Percentiles rank a stretch among this genome's conserved stretches.
Evolutionary conservation across 2,113 vertebrate genomes (phyloP).

Genomic region (Quiscalus mexicanus): DNA sequence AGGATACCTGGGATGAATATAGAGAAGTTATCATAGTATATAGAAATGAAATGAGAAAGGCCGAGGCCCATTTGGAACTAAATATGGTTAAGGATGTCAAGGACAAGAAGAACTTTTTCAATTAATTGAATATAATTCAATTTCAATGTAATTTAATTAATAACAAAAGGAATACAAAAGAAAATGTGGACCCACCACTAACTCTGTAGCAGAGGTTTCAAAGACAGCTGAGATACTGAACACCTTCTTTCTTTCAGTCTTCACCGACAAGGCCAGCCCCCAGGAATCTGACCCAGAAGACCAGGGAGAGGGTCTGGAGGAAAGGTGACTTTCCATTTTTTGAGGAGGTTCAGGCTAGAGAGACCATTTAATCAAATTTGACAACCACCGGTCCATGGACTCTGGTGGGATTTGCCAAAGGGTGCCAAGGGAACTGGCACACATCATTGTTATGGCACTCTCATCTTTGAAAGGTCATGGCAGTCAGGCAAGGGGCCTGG

Average conservation of each 20-base stretch:
- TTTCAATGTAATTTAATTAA: background rate
- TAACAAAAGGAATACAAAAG: background rate
- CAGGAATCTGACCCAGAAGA: background rate
- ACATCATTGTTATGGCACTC: background rate
- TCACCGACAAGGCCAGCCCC: background rate
- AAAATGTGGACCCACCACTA: background rate
- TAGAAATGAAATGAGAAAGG: background rate
- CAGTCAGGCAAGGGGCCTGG: background rate
- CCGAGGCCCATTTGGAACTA: background rate
- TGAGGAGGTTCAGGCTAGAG: background rate
- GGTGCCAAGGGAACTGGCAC: background rate
- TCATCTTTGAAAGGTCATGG: background rate
- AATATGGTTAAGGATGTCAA: background rate
- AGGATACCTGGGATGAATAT: background rate
- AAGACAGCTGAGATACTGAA: background rate
- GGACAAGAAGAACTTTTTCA: background rate
- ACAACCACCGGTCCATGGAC: background rate
- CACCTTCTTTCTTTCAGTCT: background rate
- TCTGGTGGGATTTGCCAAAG: accelerated
- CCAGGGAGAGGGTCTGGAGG: background rate
- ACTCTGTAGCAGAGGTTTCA: background rate
- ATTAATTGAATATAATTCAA: background rate
- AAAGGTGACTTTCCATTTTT: background rate
- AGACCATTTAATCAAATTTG: background rate
- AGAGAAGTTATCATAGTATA: background rate